A percentile compares a stretch with the other conserved stretches of the same genome.
phyloP scores from a whole-genome alignment of 2,113 vertebrate genomes.

The Seriola rivoliana region DNA sequence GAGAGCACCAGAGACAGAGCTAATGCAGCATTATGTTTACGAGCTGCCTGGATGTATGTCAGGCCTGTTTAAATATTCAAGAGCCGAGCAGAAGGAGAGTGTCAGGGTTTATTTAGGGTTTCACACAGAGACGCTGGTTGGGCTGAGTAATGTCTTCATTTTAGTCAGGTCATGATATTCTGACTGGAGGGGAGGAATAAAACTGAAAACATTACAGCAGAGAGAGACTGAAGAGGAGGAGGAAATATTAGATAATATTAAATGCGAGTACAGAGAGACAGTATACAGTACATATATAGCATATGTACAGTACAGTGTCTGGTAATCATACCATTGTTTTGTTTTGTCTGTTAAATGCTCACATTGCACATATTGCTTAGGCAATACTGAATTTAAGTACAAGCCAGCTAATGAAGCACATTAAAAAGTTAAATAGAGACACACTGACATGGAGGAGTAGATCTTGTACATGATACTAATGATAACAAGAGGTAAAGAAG shows the following conservation, averaged over 20 bases:
- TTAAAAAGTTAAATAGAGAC: neutral
- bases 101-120: conserved; percentile 33
- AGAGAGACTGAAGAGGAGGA: neutral
- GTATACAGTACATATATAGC: too few species aligned
- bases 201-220: conserved; percentile 9
- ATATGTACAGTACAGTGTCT: neutral
- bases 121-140: conserved; percentile 19
- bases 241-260: too few species aligned
- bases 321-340: neutral
- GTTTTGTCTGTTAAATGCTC: neutral
- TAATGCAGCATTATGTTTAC: conserved; percentile 35
- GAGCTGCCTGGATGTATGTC: neutral
- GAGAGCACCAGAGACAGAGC: neutral
- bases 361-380: neutral
- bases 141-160: conserved; percentile 56
- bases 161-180: conserved; percentile 22
- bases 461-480: neutral
- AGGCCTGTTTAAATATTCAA: conserved; percentile 50
- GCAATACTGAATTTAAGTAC: neutral
- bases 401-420: neutral
- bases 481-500: too few species aligned
- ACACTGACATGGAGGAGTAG: neutral
- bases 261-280: too few species aligned
- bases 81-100: conserved; percentile 13
- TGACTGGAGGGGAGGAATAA: conserved; percentile 5